Evolutionary conservation across 2,113 vertebrate species (phyloP).

Genomic region (Cyanoliseus patagonus): DNA sequence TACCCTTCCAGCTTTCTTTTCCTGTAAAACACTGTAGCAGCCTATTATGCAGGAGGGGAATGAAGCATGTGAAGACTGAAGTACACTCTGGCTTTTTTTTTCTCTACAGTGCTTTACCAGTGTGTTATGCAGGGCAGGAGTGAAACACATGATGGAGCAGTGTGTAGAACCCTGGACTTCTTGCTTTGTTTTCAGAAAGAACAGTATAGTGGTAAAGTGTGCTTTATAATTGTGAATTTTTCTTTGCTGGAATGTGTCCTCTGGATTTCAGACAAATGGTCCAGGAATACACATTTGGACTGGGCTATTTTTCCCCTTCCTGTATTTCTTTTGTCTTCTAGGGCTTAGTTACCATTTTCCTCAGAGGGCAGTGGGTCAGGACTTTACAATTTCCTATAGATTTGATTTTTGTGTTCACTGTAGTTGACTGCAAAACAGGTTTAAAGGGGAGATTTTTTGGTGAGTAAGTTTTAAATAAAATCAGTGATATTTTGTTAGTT

Average conservation of each 20-base stretch:
- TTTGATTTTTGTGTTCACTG: neutral
- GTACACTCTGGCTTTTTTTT: neutral
- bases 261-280: neutral
- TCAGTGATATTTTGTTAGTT: neutral
- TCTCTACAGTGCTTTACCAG: neutral
- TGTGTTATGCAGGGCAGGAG: neutral
- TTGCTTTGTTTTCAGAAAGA: neutral
- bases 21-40: neutral
- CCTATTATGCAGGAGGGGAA: neutral
- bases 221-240: neutral
- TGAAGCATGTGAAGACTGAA: neutral
- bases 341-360: neutral
- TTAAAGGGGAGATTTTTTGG: neutral
- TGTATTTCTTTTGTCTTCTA: neutral
- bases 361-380: neutral
- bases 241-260: neutral
- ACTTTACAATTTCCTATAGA: neutral
- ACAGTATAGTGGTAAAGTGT: neutral
- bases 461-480: neutral
- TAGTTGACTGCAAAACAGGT: neutral
- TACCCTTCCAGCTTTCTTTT: neutral
- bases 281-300: neutral
- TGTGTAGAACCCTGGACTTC: neutral
- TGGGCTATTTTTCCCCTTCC: neutral
- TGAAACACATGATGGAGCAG: neutral